phyloP scores from a whole-genome alignment of 2,888 invertebrate species.

The Cryptus armator region DNA sequence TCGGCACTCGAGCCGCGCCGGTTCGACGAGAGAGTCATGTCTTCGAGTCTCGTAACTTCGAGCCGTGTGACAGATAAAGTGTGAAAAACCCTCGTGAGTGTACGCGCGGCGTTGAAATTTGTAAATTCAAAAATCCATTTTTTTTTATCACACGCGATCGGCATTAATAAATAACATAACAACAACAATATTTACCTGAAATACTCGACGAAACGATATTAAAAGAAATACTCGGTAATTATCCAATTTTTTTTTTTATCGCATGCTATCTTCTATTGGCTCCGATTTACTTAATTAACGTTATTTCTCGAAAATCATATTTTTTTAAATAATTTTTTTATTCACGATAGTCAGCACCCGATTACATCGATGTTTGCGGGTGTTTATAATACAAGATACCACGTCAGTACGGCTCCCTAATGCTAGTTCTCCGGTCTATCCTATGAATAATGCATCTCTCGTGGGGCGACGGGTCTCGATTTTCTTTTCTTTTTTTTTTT shows the following conservation, averaged over 20 bases:
- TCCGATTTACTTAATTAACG: background rate
- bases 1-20: conserved; percentile 78
- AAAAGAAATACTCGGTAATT: conserved; percentile 37
- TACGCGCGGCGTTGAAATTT: conserved; percentile 6
- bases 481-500: conserved; percentile 59
- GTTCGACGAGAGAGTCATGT: conserved; percentile 65
- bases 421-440: conserved; percentile 54
- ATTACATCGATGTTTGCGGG: conserved; percentile 74
- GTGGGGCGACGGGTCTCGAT: conserved; percentile 68
- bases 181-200: background rate
- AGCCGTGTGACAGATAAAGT: conserved; percentile 36
- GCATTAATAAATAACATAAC: background rate
- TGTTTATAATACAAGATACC: conserved; percentile 72
- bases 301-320: background rate
- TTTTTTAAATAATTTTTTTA: background rate
- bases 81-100: background rate
- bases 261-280: background rate
- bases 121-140: background rate
- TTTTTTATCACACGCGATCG: background rate
- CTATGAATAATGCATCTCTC: conserved; percentile 78
- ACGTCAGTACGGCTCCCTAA: conserved; percentile 67
- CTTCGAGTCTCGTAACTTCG: conserved; percentile 17
- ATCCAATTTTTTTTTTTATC: background rate
- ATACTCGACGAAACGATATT: background rate
- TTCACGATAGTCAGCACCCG: conserved; percentile 31